Percentiles rank a stretch among this genome's conserved stretches.
phyloP scores from a whole-genome alignment of 2,113 vertebrate genomes.

The Tragulus kanchil region DNA sequence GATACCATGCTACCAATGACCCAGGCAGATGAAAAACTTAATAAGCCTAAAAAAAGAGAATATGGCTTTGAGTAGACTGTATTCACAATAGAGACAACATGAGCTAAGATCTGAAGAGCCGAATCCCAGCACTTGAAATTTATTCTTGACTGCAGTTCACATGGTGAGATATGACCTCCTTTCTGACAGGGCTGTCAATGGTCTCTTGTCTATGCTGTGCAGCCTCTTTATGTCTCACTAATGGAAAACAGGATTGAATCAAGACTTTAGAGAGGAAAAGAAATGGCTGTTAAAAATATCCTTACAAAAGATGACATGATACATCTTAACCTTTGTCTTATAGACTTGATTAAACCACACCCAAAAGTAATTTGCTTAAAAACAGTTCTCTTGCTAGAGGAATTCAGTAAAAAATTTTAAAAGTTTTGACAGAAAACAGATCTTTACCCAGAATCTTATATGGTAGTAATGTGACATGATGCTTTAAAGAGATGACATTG shows the following conservation, averaged over 20 bases:
- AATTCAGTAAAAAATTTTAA: conserved; percentile 31
- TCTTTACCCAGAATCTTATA: conserved; percentile 13
- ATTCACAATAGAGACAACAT: conserved; percentile 41
- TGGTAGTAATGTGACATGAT: not conserved
- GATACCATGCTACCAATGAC: not conserved
- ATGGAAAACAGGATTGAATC: conserved; percentile 34
- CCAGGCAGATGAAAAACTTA: conserved; percentile 26
- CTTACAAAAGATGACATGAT: conserved; percentile 16
- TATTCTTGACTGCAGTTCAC: conserved; percentile 50
- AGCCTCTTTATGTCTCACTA: conserved; percentile 46
- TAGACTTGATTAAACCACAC: not conserved
- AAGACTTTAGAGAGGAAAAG: conserved; percentile 29
- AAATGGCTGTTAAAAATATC: conserved; percentile 31
- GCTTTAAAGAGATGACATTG: not conserved
- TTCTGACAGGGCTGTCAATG: conserved; percentile 40
- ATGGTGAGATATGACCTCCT: conserved; percentile 70
- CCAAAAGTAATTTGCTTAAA: conserved; percentile 59
- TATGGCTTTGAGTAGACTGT: not conserved
- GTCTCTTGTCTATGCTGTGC: conserved; percentile 27
- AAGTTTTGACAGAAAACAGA: conserved; percentile 27
- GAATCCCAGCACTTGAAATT: conserved; percentile 48
- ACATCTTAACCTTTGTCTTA: conserved; percentile 31
- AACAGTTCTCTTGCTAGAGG: not conserved
- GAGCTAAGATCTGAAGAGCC: conserved; percentile 47
- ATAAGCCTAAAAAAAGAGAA: not conserved